Evolutionary conservation across 2,113 vertebrate genomes (phyloP).

Genomic region (Henicopernis longicauda): DNA sequence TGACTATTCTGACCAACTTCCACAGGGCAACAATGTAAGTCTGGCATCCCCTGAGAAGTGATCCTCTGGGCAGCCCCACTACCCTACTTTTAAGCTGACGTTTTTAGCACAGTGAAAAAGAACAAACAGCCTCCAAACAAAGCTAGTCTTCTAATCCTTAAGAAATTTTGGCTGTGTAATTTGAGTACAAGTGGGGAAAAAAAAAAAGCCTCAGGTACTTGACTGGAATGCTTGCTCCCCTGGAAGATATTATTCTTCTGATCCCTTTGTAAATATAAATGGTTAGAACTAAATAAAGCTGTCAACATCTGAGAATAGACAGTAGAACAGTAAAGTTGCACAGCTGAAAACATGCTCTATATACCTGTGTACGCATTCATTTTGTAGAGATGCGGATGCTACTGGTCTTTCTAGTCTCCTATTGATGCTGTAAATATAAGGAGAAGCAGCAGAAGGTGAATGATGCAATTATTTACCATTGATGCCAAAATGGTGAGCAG

Average conservation of each 20-base stretch:
- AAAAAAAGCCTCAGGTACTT: background rate
- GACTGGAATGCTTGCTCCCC: background rate
- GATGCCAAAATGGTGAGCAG: background rate
- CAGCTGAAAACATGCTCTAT: background rate
- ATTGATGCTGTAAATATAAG: background rate
- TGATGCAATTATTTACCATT: background rate
- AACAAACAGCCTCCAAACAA: background rate
- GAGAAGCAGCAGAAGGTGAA: background rate
- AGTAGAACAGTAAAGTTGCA: background rate
- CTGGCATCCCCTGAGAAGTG: background rate
- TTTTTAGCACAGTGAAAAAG: background rate
- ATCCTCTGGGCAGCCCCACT: background rate
- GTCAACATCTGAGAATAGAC: background rate
- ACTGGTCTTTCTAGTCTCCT: background rate
- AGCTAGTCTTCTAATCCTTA: background rate
- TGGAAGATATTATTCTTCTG: background rate
- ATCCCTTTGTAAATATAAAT: conserved; percentile 14
- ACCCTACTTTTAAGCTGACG: background rate
- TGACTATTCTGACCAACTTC: background rate
- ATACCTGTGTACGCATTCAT: background rate
- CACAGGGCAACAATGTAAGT: background rate
- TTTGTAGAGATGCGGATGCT: background rate
- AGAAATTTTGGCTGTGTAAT: background rate
- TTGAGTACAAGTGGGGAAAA: background rate
- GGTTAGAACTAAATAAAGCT: conserved; percentile 1